Conservation (phyloP, 2,797 vertebrate genomes). For the Spondyliosoma cantharus region DNA sequence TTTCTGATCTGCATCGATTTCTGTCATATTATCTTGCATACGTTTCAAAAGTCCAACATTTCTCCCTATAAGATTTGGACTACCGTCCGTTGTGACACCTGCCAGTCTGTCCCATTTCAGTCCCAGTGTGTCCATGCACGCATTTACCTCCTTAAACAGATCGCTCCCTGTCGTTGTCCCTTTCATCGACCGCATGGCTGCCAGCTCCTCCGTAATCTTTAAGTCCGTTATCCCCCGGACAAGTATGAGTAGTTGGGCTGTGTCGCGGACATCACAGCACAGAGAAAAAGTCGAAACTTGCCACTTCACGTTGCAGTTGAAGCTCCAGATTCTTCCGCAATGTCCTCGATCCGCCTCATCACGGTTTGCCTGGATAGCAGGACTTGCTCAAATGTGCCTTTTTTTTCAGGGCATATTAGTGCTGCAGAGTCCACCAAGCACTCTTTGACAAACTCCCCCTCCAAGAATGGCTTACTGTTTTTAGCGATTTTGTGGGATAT, state of each 20-base stretch:
- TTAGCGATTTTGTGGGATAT: neutral
- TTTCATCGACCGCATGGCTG: too few species aligned
- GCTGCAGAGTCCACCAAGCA: neutral
- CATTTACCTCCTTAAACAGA: too few species aligned
- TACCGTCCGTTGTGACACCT: constrained; percentile 41
- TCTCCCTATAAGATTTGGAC: constrained; percentile 42
- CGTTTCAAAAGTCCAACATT: constrained; percentile 41
- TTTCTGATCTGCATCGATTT: constrained; percentile 13
- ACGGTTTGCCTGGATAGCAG: neutral
- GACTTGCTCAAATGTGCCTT: neutral
- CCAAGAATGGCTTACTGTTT: neutral
- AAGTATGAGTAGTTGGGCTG: neutral
- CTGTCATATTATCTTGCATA: constrained; percentile 50
- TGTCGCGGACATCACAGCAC: constrained; percentile 15
- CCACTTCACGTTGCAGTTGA: constrained; percentile 5
- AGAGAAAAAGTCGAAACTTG: constrained; percentile 20
- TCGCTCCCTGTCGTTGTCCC: too few species aligned
- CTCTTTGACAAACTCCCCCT: constrained; percentile 7
- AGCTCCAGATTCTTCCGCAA: constrained; percentile 5
- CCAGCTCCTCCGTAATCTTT: too few species aligned
- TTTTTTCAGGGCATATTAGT: neutral
- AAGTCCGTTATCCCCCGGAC: too few species aligned
- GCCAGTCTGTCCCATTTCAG: neutral
- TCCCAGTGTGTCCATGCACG: too few species aligned
- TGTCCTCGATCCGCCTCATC: constrained; percentile 2